Conservation (phyloP, 1,140 invertebrate genomes). For the Drosophila gunungcola region DNA sequence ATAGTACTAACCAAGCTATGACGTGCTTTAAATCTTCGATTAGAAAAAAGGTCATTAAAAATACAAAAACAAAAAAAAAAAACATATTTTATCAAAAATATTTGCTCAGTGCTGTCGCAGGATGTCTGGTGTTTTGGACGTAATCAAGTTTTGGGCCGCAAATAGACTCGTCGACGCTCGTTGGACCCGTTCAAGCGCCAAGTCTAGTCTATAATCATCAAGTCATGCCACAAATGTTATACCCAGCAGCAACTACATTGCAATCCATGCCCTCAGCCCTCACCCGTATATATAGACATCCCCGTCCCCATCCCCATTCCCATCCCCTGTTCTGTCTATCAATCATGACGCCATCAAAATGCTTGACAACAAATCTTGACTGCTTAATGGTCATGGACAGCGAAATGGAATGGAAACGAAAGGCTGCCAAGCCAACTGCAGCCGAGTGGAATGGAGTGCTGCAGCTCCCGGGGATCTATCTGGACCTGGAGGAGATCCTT, state of each 20-base stretch:
- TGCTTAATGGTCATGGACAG: constrained; percentile 64
- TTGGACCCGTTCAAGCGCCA: constrained; percentile 65
- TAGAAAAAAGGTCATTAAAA: too few species aligned
- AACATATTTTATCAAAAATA: neutral
- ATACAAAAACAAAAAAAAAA: too few species aligned
- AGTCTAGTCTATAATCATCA: constrained; percentile 81
- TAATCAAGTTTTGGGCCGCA: constrained; percentile 78
- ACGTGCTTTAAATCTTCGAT: too few species aligned
- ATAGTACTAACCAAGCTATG: too few species aligned
- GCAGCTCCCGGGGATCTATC: neutral
- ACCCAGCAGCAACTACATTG: constrained; percentile 11
- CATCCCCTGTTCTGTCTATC: constrained; percentile 30
- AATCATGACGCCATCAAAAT: constrained; percentile 71
- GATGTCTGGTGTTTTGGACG: constrained; percentile 28
- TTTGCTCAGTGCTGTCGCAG: neutral
- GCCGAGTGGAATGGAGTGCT: constrained; percentile 28
- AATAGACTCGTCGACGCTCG: constrained; percentile 67
- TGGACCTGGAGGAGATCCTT: neutral
- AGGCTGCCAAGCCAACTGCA: constrained; percentile 25
- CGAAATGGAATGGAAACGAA: constrained; percentile 2
- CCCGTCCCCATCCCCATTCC: too few species aligned
- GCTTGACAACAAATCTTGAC: constrained; percentile 74
- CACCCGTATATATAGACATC: neutral
- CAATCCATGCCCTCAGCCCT: neutral
- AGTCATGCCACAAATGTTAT: constrained; percentile 67